phyloP scores from a whole-genome alignment of 2,113 vertebrate genomes.

The Nyctibius bracteatus region DNA sequence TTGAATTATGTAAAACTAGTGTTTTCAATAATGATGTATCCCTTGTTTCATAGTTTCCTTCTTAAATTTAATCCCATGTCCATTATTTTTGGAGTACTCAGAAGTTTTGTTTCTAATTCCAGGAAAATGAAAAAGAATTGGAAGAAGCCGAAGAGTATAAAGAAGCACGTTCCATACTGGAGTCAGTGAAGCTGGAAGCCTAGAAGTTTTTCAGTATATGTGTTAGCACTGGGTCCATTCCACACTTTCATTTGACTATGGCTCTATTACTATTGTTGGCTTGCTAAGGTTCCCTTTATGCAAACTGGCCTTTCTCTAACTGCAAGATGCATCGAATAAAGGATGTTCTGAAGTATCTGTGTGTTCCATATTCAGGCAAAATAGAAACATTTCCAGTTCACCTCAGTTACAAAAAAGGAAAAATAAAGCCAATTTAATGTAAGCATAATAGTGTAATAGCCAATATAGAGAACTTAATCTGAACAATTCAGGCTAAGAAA shows the following conservation, averaged over 20 bases:
- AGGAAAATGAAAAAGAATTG: conserved; percentile 91
- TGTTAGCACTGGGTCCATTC: conserved; percentile 77
- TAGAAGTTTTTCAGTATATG: conserved; percentile 70
- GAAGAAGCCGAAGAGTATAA: conserved; percentile 89
- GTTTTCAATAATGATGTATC: too few species aligned
- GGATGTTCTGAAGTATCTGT: conserved; percentile 51
- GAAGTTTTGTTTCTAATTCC: conserved; percentile 55
- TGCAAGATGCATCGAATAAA: conserved; percentile 66
- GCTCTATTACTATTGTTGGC: conserved; percentile 39
- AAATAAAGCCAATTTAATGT: not conserved
- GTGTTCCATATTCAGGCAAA: conserved; percentile 44
- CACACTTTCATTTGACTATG: conserved; percentile 69
- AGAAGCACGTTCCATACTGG: conserved; percentile 84
- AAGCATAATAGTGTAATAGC: not conserved
- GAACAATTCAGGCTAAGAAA: not conserved
- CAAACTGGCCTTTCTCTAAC: conserved; percentile 55
- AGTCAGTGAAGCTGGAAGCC: conserved; percentile 90
- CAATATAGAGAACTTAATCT: not conserved
- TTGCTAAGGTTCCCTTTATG: conserved; percentile 59
- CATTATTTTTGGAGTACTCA: not conserved
- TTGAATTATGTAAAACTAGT: not conserved
- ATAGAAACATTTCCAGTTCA: not conserved
- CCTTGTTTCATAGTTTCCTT: not conserved
- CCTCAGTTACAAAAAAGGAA: not conserved
- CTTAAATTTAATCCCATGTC: not conserved